phyloP scores from a whole-genome alignment of 2,797 vertebrate species.

The Mus caroli region DNA sequence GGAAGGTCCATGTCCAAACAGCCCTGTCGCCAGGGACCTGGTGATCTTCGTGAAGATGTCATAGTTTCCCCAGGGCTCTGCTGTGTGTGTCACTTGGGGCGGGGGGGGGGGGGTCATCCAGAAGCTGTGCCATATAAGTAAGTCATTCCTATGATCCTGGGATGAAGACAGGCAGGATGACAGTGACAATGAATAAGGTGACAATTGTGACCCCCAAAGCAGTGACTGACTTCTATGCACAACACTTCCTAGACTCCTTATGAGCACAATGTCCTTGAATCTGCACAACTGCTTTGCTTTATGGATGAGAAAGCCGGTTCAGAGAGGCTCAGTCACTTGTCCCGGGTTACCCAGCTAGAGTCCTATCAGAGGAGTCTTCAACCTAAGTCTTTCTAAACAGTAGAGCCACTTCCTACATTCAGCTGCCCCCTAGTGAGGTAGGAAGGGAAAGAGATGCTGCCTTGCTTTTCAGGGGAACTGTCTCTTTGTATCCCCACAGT shows the following conservation, averaged over 20 bases:
- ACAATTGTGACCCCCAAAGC: rapidly evolving
- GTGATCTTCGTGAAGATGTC: neutral
- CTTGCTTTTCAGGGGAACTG: neutral
- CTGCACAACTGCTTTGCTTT: neutral
- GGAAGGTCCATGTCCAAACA: constrained; percentile 24
- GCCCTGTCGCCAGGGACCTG: neutral
- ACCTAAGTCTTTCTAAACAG: neutral
- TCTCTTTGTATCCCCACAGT: neutral
- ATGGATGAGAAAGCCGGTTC: neutral
- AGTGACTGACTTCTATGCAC: neutral
- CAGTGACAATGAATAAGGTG: rapidly evolving
- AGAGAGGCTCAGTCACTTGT: neutral
- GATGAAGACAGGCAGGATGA: neutral
- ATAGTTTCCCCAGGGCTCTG: constrained; percentile 10
- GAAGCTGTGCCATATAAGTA: neutral
- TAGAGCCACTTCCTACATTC: neutral
- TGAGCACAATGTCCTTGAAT: neutral
- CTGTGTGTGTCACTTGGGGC: constrained; percentile 38
- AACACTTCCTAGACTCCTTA: neutral
- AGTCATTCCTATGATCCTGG: neutral
- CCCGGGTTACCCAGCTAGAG: neutral
- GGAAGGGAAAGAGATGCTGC: neutral
- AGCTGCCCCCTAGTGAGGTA: neutral
- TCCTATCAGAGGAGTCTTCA: neutral
- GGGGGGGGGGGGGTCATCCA: neutral